These are phyloP conservation scores for Idaea straminata DNA, from an alignment of 2,888 invertebrate species.

Conservation along the genomic window DNA sequence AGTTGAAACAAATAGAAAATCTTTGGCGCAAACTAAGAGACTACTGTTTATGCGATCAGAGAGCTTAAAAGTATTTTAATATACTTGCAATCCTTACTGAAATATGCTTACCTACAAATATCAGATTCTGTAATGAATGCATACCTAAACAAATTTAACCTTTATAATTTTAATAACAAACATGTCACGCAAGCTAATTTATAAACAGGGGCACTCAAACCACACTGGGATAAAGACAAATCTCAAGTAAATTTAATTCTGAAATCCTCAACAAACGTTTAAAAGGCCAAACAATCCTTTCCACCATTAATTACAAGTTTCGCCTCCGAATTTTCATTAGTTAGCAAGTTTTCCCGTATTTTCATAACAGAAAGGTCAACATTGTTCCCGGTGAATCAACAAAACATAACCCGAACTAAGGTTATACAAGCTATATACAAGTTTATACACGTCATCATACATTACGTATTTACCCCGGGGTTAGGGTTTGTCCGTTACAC, in stretches of 20 bases:
- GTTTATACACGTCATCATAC: constrained; percentile 22
- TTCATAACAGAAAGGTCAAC: constrained; percentile 33
- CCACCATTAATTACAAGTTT: constrained; percentile 19
- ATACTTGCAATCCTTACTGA: too few species aligned
- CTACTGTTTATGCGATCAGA: too few species aligned
- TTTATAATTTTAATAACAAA: constrained; percentile 6
- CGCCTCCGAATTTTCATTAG: constrained; percentile 31
- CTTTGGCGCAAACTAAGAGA: too few species aligned
- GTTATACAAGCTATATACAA: constrained; percentile 27
- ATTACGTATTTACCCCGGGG: constrained; percentile 17
- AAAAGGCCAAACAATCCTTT: constrained; percentile 4
- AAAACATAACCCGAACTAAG: constrained; percentile 31
- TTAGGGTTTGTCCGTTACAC: constrained; percentile 1
- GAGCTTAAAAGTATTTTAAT: too few species aligned
- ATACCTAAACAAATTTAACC: not conserved
- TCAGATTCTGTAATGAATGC: too few species aligned
- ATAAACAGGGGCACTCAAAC: not conserved
- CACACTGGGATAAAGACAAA: constrained; percentile 3
- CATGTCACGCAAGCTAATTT: constrained; percentile 7
- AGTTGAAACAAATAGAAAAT: too few species aligned
- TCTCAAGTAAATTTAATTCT: constrained; percentile 19
- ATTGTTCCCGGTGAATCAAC: constrained; percentile 30
- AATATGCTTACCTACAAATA: too few species aligned
- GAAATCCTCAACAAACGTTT: not conserved
- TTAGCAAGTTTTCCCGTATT: constrained; percentile 32